Percentiles rank a stretch among this genome's conserved stretches.
These are phyloP conservation scores for Micromussa lordhowensis DNA, from an alignment of 92 coral and sea anemone genomes.

Conservation along the genomic window DNA sequence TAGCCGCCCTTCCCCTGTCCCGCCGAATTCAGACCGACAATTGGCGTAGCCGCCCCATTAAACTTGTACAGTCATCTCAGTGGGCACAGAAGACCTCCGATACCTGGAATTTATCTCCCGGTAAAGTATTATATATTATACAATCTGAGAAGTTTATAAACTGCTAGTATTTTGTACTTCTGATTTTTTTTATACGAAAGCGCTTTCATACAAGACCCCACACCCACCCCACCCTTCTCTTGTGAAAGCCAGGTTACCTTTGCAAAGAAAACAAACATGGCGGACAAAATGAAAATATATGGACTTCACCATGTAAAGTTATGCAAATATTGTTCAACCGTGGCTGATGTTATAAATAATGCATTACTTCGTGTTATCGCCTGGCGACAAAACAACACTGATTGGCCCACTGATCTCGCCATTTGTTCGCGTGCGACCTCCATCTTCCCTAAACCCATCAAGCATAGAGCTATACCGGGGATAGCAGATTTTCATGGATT, in stretches of 20 bases:
- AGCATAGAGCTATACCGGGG: not conserved
- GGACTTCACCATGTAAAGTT: not conserved
- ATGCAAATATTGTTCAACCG: constrained; percentile 29
- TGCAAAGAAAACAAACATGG: constrained; percentile 4
- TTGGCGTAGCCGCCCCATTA: no score
- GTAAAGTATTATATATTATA: no score
- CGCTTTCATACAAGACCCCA: not conserved
- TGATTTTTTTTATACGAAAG: no score
- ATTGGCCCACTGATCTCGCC: constrained; percentile 13
- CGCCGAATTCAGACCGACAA: no score
- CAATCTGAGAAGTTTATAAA: no score
- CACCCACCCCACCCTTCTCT: not conserved
- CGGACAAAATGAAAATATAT: not conserved
- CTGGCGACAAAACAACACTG: not conserved
- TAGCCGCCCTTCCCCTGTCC: no score
- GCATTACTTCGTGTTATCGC: constrained; percentile 19
- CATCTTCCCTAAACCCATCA: not conserved
- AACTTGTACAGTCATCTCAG: no score
- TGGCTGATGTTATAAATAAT: constrained; percentile 14
- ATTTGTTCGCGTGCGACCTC: not conserved
- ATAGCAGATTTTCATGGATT: not conserved
- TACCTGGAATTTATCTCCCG: no score
- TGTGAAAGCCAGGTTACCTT: constrained; percentile 24
- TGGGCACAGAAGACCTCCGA: no score
- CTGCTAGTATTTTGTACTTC: no score